A percentile compares a stretch with the other conserved stretches of the same genome.
phyloP scores from a whole-genome alignment of 2,888 invertebrate genomes.

The Neoascia interrupta region DNA sequence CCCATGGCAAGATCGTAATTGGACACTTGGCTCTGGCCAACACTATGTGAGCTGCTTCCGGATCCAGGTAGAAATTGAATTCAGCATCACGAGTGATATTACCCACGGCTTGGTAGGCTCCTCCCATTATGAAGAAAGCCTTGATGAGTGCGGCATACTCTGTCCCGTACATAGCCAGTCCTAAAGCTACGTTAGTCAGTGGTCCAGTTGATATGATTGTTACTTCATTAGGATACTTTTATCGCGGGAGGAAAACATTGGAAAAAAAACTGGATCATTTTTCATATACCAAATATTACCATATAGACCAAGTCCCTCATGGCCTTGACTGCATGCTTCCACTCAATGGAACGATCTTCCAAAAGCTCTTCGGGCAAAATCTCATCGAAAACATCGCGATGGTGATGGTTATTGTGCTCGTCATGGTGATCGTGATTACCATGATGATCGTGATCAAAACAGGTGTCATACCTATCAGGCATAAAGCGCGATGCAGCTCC shows the following conservation, averaged over 20 bases:
- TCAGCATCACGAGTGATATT: conserved; percentile 79
- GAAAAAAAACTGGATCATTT: too few species aligned
- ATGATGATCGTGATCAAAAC: too few species aligned
- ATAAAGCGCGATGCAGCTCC: conserved; percentile 14
- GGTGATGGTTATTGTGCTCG: background rate
- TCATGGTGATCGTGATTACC: background rate
- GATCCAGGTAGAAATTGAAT: conserved; percentile 85
- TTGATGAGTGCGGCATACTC: conserved; percentile 83
- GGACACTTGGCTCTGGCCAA: conserved; percentile 82
- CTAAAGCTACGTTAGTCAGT: conserved; percentile 88
- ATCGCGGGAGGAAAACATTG: too few species aligned
- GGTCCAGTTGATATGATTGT: conserved; percentile 85
- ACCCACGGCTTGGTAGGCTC: conserved; percentile 84
- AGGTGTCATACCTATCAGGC: conserved; percentile 9
- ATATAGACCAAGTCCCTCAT: conserved; percentile 82
- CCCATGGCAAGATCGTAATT: conserved; percentile 86
- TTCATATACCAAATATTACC: too few species aligned
- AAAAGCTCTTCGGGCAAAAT: conserved; percentile 80
- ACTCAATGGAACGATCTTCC: conserved; percentile 78
- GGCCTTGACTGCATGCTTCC: conserved; percentile 81
- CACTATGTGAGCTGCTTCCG: conserved; percentile 88
- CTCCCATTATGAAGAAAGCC: conserved; percentile 88
- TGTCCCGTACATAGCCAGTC: conserved; percentile 83
- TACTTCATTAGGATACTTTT: conserved; percentile 78
- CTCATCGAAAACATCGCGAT: conserved; percentile 86